phyloP scores from a whole-genome alignment of 2,113 vertebrate genomes.

The Conger conger region DNA sequence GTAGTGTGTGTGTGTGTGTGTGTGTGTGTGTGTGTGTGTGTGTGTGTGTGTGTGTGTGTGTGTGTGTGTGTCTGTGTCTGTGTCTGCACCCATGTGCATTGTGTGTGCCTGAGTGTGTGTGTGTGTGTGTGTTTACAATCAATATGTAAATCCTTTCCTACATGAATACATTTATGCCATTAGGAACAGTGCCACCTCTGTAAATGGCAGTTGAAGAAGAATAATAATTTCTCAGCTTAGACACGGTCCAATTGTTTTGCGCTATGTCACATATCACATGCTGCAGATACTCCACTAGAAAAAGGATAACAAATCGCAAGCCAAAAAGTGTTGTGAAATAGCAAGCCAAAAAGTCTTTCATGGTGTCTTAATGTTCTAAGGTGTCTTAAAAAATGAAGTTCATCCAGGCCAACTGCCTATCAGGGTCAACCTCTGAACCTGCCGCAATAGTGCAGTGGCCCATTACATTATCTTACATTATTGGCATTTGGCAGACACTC shows the following conservation, averaged over 20 bases:
- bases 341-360: neutral
- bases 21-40: conserved; percentile 1
- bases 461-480: no score
- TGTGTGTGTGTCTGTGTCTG: neutral
- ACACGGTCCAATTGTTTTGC: neutral
- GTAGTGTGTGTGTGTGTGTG: neutral
- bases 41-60: neutral
- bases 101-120: neutral
- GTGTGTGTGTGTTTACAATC: neutral
- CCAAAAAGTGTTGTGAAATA: neutral
- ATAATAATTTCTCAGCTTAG: neutral
- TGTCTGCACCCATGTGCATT: neutral
- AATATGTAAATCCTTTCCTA: neutral
- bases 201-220: neutral
- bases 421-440: neutral
- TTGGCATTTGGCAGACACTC: no score
- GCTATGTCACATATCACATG: neutral
- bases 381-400: neutral
- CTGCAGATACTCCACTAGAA: neutral
- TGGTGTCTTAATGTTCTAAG: neutral
- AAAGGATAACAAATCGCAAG: neutral
- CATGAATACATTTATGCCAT: neutral
- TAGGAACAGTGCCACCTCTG: neutral
- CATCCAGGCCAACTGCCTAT: neutral
- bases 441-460: neutral